Percentiles rank a stretch among this genome's conserved stretches.
Conservation (phyloP, 2,797 vertebrate genomes). For the Staurois parvus region DNA sequence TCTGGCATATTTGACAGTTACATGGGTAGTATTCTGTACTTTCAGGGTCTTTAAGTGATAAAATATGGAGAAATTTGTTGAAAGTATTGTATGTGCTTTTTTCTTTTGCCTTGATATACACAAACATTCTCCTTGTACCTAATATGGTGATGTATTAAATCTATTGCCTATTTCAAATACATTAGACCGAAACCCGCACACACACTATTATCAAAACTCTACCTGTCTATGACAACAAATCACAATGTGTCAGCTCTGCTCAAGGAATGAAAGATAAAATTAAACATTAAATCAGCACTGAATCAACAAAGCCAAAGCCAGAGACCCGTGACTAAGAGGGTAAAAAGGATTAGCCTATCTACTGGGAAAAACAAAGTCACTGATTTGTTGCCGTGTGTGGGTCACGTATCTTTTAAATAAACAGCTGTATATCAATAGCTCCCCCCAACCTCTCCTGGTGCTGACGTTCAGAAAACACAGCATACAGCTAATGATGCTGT, state of each 20-base stretch:
- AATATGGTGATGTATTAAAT: background rate
- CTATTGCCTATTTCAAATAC: background rate
- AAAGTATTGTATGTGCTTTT: too few relatives aligned
- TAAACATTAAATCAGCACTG: slow-evolving; percentile 19
- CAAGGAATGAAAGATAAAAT: background rate
- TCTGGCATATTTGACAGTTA: too few relatives aligned
- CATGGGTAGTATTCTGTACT: too few relatives aligned
- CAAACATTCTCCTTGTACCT: background rate
- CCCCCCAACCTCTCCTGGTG: slow-evolving; percentile 13
- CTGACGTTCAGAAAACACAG: slow-evolving; percentile 28
- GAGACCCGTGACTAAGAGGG: slow-evolving; percentile 2
- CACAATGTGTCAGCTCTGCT: background rate
- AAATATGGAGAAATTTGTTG: too few relatives aligned
- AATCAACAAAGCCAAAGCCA: slow-evolving; percentile 23
- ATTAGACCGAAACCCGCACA: background rate
- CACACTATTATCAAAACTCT: background rate
- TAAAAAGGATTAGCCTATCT: background rate
- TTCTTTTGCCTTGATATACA: too few relatives aligned
- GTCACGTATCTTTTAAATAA: slow-evolving; percentile 50
- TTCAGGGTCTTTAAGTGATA: too few relatives aligned
- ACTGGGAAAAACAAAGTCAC: slow-evolving; percentile 17
- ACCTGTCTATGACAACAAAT: slow-evolving; percentile 2
- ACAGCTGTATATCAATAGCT: slow-evolving; percentile 54
- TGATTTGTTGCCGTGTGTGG: slow-evolving; percentile 28
- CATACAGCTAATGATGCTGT: slow-evolving; percentile 53